phyloP scores from a whole-genome alignment of 2,113 vertebrate species.

The Thamnaconus septentrionalis region DNA sequence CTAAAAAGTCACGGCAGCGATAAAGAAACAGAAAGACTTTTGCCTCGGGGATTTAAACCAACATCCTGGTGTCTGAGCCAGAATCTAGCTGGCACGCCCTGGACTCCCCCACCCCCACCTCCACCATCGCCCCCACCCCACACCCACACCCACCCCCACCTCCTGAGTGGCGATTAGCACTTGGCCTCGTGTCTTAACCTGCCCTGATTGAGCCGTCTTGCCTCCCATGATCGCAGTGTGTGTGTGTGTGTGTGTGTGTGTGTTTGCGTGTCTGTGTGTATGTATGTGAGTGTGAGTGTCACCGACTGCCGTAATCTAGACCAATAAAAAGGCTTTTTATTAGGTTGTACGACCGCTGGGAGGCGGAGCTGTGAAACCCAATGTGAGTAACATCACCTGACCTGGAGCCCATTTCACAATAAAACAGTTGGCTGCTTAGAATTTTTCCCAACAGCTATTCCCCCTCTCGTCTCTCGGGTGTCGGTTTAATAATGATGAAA shows the following conservation, averaged over 20 bases:
- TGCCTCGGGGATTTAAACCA: conserved; percentile 14
- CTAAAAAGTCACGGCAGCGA: conserved; percentile 16
- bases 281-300: not conserved
- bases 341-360: not conserved
- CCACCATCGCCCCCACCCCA: not conserved
- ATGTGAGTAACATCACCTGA: not conserved
- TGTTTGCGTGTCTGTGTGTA: not conserved
- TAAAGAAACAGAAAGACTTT: conserved; percentile 23
- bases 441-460: too few relatives aligned
- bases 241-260: too few relatives aligned
- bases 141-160: not conserved
- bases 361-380: not conserved
- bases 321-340: not conserved
- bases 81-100: conserved; percentile 7
- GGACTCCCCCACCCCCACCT: too few relatives aligned
- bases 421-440: too few relatives aligned
- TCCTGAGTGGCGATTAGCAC: conserved; percentile 19
- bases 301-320: conserved; percentile 4
- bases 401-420: not conserved
- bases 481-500: too few relatives aligned
- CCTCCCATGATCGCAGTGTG: not conserved
- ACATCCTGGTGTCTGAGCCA: conserved; percentile 20
- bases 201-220: conserved; percentile 3
- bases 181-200: conserved; percentile 32
- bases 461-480: too few relatives aligned